A percentile compares a stretch with the other conserved stretches of the same genome.
Evolutionary conservation across 1,140 invertebrate genomes (phyloP).

Genomic region (Drosophila ercepeae): DNA sequence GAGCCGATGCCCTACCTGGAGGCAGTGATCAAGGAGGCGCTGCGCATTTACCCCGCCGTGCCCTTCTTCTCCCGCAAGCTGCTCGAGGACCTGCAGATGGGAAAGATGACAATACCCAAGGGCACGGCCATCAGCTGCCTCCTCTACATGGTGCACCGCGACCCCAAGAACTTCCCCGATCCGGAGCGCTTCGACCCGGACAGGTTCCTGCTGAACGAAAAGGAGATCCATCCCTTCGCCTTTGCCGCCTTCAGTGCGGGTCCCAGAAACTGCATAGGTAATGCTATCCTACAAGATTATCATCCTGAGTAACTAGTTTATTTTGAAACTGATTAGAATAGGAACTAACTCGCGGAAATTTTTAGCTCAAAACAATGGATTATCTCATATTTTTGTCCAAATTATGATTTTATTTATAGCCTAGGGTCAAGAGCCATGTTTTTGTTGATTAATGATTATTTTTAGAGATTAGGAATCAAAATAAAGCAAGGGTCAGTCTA

Average conservation of each 20-base stretch:
- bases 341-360: no score
- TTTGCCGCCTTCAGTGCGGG: conserved; percentile 89
- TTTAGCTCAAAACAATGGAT: no score
- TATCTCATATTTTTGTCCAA: background rate
- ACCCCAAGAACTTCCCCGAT: conserved; percentile 86
- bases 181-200: conserved; percentile 89
- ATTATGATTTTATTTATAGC: background rate
- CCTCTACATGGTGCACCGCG: conserved; percentile 86
- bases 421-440: background rate
- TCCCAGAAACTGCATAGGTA: conserved; percentile 88
- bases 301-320: no score
- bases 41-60: conserved; percentile 88
- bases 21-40: conserved; percentile 87
- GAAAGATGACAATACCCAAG: conserved; percentile 83
- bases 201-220: conserved; percentile 86
- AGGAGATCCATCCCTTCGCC: conserved; percentile 84
- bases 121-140: conserved; percentile 84
- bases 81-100: conserved; percentile 84
- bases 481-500: no score
- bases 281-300: conserved; percentile 25
- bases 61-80: conserved; percentile 87
- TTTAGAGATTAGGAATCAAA: no score
- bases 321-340: no score
- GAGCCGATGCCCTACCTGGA: conserved; percentile 88
- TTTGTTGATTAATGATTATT: background rate